Evolutionary conservation across 2,888 invertebrate genomes (phyloP).

Genomic region (Lepetodrilus schrolli): DNA sequence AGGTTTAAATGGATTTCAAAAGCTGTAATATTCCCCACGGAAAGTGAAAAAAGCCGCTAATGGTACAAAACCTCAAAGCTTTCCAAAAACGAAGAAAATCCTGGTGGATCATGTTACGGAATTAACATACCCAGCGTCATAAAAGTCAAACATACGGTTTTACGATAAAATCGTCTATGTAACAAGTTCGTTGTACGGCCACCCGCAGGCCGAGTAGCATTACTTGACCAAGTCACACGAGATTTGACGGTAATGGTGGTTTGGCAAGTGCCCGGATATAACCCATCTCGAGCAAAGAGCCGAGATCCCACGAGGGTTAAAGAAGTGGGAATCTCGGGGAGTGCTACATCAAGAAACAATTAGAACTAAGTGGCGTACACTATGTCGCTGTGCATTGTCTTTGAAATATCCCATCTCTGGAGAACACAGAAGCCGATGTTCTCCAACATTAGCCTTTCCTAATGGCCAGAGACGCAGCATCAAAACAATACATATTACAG

Average conservation of each 20-base stretch:
- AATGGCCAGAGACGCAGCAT: background rate
- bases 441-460: constrained; percentile 8
- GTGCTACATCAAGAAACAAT: constrained; percentile 30
- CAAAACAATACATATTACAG: constrained; percentile 6
- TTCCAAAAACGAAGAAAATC: background rate
- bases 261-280: constrained; percentile 28
- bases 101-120: background rate
- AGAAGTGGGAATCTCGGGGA: constrained; percentile 6
- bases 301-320: constrained; percentile 20
- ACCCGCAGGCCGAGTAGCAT: constrained; percentile 1
- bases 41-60: constrained; percentile 8
- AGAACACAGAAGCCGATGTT: background rate
- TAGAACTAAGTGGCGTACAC: constrained; percentile 30
- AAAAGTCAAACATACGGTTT: constrained; percentile 13
- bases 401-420: background rate
- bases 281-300: constrained; percentile 26
- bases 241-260: constrained; percentile 30
- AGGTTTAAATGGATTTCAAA: constrained; percentile 16
- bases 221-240: constrained; percentile 30
- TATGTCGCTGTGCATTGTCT: constrained; percentile 4
- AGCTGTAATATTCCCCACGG: constrained; percentile 17
- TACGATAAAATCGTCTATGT: constrained; percentile 20
- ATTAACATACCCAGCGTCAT: constrained; percentile 5
- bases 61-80: constrained; percentile 2
- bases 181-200: background rate